Conservation (phyloP, 1,140 invertebrate genomes). For the Bombyx mori region DNA sequence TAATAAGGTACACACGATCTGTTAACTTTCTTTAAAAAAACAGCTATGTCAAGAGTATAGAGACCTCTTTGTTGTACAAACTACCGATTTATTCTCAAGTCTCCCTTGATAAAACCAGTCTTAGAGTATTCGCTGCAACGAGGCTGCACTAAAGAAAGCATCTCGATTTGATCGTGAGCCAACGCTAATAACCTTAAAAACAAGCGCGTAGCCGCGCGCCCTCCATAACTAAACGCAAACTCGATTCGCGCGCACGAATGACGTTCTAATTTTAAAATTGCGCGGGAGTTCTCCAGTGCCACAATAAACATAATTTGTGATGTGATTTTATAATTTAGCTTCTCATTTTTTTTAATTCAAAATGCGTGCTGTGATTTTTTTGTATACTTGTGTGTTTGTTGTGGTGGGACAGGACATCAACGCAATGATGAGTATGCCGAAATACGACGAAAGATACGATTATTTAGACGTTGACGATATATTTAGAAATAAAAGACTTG, state of each 20-base stretch:
- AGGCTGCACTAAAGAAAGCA: conserved; percentile 18
- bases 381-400: conserved; percentile 38
- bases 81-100: too few species aligned
- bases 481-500: conserved; percentile 70
- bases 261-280: conserved; percentile 9
- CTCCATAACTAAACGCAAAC: conserved; percentile 28
- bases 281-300: conserved; percentile 13
- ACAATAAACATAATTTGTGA: conserved; percentile 7
- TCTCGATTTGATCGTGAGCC: conserved; percentile 8
- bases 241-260: conserved; percentile 34
- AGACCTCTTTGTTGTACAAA: too few species aligned
- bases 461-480: conserved; percentile 72
- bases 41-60: too few species aligned
- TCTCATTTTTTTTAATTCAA: conserved; percentile 12
- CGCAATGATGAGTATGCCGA: conserved; percentile 49
- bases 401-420: conserved; percentile 42
- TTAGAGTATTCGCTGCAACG: neutral
- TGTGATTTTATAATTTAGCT: conserved; percentile 2
- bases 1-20: too few species aligned
- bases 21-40: too few species aligned
- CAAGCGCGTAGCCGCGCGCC: conserved; percentile 15
- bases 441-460: conserved; percentile 70
- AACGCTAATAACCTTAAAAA: conserved; percentile 21
- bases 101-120: conserved; percentile 8
- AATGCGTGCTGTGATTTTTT: conserved; percentile 47